Evolutionary conservation across 2,797 vertebrate species (phyloP).

Genomic region (Chrysolophus pictus): DNA sequence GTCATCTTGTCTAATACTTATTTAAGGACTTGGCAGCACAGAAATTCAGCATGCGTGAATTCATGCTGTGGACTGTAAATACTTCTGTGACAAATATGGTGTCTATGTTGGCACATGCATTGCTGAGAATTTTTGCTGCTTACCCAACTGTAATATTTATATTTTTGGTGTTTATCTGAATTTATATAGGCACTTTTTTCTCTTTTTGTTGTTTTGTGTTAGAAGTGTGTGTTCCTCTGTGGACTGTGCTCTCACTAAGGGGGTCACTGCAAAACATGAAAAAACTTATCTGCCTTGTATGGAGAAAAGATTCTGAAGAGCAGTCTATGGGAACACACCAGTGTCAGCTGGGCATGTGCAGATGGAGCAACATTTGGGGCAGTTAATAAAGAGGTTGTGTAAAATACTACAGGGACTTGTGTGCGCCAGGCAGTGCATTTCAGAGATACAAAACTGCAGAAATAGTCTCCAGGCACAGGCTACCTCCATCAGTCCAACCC

Average conservation of each 20-base stretch:
- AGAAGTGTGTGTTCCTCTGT: no score
- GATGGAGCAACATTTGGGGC: neutral
- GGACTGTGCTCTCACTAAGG: neutral
- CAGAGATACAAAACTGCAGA: neutral
- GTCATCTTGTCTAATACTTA: neutral
- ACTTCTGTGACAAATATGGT: neutral
- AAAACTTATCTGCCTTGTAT: neutral
- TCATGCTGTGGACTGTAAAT: slow-evolving; percentile 25
- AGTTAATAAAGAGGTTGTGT: neutral
- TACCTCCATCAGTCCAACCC: neutral
- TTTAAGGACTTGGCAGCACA: neutral
- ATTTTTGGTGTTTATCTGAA: slow-evolving; percentile 1
- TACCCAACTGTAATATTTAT: neutral
- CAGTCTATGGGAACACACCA: neutral
- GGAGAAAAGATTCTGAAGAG: neutral
- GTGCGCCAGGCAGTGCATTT: neutral
- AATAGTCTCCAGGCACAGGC: neutral
- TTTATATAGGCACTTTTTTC: neutral
- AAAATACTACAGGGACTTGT: neutral
- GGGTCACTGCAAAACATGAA: neutral
- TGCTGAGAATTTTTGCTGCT: slow-evolving; percentile 21
- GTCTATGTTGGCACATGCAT: neutral
- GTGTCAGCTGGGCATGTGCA: neutral
- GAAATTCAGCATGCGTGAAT: neutral
- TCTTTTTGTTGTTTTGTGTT: neutral